Evolutionary conservation across 2,888 invertebrate species (phyloP).

Genomic region (Thymelicus lineola): DNA sequence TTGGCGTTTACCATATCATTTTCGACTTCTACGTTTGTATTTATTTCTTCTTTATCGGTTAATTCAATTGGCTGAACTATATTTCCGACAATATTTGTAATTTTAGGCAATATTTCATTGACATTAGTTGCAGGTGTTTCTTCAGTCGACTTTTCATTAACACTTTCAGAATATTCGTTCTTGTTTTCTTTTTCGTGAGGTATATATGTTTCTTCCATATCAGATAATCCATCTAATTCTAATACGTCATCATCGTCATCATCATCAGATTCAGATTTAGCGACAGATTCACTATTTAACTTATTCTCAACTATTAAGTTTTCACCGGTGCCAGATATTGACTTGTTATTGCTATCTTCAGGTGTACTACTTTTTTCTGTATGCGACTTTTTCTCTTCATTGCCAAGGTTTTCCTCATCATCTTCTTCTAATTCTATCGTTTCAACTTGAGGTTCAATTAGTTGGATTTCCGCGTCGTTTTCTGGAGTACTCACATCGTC

Average conservation of each 20-base stretch:
- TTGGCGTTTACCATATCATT: not conserved
- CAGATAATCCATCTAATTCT: conserved; percentile 15
- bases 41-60: conserved; percentile 15
- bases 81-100: conserved; percentile 51
- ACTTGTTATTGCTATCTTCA: not conserved
- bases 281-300: not conserved
- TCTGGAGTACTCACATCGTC: conserved; percentile 55
- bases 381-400: not conserved
- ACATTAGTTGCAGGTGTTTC: not conserved
- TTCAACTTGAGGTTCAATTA: conserved; percentile 67
- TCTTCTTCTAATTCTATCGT: conserved; percentile 62
- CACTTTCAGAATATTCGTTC: not conserved
- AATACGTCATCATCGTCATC: conserved; percentile 4
- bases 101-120: conserved; percentile 45
- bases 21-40: not conserved
- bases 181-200: not conserved
- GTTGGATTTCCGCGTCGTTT: conserved; percentile 57
- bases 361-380: not conserved
- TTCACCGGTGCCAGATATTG: not conserved
- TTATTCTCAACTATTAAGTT: not conserved
- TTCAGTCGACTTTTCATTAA: not conserved
- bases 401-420: conserved; percentile 48
- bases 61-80: conserved; percentile 31
- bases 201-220: conserved; percentile 2
- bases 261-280: conserved; percentile 2